Conservation (phyloP, 2,888 invertebrate species). For the Drosophila gaucha region DNA sequence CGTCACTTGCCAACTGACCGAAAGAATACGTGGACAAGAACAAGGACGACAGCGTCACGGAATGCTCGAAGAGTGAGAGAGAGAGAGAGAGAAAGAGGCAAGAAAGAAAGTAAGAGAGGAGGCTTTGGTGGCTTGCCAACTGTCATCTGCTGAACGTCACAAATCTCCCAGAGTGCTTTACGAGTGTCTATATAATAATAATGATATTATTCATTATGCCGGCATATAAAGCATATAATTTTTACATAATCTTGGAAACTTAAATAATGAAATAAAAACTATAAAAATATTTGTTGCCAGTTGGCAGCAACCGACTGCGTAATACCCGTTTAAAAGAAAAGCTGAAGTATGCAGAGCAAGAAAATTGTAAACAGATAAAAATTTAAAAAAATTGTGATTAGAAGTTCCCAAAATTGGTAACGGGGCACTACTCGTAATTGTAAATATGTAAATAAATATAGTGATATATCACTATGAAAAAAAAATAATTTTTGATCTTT, state of each 20-base stretch:
- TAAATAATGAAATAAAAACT: too few relatives aligned
- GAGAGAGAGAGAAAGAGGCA: background rate
- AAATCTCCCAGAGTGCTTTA: slow-evolving; percentile 19
- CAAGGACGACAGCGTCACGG: slow-evolving; percentile 8
- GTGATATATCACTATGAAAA: too few relatives aligned
- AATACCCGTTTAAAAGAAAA: too few relatives aligned
- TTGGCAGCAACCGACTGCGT: too few relatives aligned
- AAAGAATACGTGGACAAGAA: slow-evolving; percentile 5
- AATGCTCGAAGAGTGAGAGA: background rate
- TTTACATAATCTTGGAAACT: background rate
- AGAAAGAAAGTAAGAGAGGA: background rate
- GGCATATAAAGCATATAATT: background rate
- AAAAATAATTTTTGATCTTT: too few relatives aligned
- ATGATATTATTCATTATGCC: slow-evolving; percentile 6
- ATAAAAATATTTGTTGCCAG: too few relatives aligned
- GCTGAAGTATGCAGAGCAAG: too few relatives aligned
- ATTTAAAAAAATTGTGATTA: too few relatives aligned
- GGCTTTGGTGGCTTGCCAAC: slow-evolving; percentile 20
- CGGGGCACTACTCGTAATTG: too few relatives aligned
- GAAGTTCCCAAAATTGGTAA: too few relatives aligned
- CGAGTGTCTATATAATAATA: slow-evolving; percentile 11
- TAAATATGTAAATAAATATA: too few relatives aligned
- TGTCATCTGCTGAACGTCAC: slow-evolving; percentile 29
- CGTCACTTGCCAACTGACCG: slow-evolving; percentile 55
- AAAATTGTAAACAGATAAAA: too few relatives aligned